phyloP scores from a whole-genome alignment of 2,797 vertebrate species.

The Neoniphon sammara region DNA sequence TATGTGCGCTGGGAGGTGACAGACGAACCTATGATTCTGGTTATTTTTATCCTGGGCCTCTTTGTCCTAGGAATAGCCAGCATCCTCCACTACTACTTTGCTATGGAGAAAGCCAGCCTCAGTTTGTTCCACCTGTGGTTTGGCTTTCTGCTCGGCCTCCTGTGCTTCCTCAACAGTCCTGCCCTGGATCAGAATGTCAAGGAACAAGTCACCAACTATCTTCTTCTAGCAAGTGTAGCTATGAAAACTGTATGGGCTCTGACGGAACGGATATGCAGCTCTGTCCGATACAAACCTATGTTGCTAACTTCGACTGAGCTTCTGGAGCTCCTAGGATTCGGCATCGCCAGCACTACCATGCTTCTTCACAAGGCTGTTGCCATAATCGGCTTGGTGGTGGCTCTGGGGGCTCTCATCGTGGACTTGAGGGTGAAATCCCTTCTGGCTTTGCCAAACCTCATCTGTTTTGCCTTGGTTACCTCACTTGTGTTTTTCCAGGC shows the following conservation, averaged over 20 bases:
- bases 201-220: constrained; percentile 92
- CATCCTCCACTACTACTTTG: constrained; percentile 98
- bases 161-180: constrained; percentile 93
- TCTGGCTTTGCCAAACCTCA: constrained; percentile 90
- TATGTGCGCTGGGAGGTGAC: constrained; percentile 97
- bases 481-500: constrained; percentile 91
- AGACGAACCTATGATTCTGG: constrained; percentile 89
- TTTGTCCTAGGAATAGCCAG: constrained; percentile 96
- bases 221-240: constrained; percentile 89
- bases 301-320: constrained; percentile 90
- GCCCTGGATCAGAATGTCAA: constrained; percentile 89
- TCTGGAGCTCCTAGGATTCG: constrained; percentile 95
- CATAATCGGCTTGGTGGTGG: constrained; percentile 88
- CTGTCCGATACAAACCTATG: constrained; percentile 85
- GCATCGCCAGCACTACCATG: constrained; percentile 93
- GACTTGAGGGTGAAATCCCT: constrained; percentile 97
- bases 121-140: constrained; percentile 97
- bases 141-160: constrained; percentile 95
- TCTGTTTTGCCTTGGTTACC: constrained; percentile 87
- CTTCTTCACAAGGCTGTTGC: constrained; percentile 87
- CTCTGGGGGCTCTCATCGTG: constrained; percentile 90
- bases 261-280: constrained; percentile 90
- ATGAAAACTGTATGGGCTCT: constrained; percentile 88
- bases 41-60: constrained; percentile 97
- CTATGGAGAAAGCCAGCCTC: constrained; percentile 95